These are phyloP conservation scores for Gasterosteus aculeatus DNA, from an alignment of 2,113 vertebrate genomes.

Conservation along the genomic window DNA sequence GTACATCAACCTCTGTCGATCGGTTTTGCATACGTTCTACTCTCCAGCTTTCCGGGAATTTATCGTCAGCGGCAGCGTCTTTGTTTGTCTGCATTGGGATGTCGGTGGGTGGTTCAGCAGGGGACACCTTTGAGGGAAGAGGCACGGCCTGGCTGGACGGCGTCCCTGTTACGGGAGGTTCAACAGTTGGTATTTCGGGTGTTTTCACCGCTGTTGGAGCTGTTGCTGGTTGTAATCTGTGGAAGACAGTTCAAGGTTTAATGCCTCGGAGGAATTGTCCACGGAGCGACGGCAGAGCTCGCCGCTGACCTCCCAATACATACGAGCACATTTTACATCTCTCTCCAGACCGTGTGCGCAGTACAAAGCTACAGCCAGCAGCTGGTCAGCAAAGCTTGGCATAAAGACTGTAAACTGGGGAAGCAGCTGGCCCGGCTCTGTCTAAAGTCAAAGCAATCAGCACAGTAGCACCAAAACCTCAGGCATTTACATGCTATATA, in stretches of 20 bases:
- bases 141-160: not conserved
- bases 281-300: not conserved
- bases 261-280: not conserved
- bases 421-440: not conserved
- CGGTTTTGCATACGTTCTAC: not conserved
- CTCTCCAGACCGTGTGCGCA: not conserved
- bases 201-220: constrained; percentile 28
- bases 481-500: not conserved
- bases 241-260: constrained; percentile 11
- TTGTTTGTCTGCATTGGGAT: constrained; percentile 9
- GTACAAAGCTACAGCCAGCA: not conserved
- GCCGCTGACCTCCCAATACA: not conserved
- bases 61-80: not conserved
- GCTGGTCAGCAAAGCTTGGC: not conserved
- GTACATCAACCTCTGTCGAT: constrained; percentile 3
- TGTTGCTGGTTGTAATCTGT: constrained; percentile 44
- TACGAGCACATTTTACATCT: no score
- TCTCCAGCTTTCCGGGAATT: not conserved
- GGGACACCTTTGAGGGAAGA: not conserved
- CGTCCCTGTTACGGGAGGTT: constrained; percentile 1
- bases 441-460: not conserved
- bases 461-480: not conserved
- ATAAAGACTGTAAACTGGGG: not conserved
- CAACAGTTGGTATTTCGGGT: not conserved
- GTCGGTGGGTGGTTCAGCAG: constrained; percentile 24